phyloP scores from a whole-genome alignment of 2,113 vertebrate genomes.

The Oxygymnocypris stewartii region DNA sequence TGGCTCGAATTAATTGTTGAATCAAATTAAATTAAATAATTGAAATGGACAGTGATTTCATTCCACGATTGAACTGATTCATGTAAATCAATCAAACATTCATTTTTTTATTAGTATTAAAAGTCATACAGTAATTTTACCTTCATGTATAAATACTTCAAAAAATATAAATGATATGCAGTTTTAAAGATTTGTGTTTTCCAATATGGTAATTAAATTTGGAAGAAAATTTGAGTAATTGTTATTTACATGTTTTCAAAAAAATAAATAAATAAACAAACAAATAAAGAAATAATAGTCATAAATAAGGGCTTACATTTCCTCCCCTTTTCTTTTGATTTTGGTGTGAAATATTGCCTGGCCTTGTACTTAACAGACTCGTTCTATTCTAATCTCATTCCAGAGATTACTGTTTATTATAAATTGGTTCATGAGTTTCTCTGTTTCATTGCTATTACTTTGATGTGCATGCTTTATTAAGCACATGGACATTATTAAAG shows the following conservation, averaged over 20 bases:
- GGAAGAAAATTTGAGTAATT: background rate
- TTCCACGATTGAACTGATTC: background rate
- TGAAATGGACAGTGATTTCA: background rate
- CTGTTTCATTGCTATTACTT: background rate
- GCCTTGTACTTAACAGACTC: background rate
- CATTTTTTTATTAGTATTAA: too few relatives aligned
- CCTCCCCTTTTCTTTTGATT: background rate
- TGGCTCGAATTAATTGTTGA: background rate
- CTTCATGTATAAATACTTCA: too few relatives aligned
- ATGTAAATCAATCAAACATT: background rate
- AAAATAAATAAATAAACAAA: background rate
- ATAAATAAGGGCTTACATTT: background rate
- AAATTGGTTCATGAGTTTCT: background rate
- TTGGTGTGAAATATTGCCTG: background rate
- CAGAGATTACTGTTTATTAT: background rate
- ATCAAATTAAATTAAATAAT: background rate
- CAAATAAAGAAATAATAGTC: background rate
- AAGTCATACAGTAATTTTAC: too few relatives aligned
- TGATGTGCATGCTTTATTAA: conserved; percentile 19
- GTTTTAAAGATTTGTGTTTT: background rate
- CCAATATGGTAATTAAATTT: background rate
- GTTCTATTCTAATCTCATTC: background rate
- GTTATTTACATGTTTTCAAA: background rate
- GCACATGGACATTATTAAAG: background rate
- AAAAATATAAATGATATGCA: too few relatives aligned